These are phyloP conservation scores for Sialis lutaria DNA, from an alignment of 2,888 invertebrate genomes.

Conservation along the genomic window DNA sequence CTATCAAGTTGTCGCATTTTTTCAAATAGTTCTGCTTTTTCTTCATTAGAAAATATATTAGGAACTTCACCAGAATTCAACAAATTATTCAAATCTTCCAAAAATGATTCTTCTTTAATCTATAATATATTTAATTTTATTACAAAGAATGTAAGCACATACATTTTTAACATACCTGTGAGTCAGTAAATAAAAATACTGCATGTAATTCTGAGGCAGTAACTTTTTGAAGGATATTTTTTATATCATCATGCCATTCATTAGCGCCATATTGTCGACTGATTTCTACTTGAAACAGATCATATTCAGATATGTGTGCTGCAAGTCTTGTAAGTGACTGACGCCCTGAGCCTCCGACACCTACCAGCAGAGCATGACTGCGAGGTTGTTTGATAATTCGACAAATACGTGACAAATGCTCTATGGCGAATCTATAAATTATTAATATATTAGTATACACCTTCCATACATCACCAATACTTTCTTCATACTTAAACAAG, in stretches of 20 bases:
- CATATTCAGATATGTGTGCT: conserved; percentile 88
- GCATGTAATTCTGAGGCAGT: conserved; percentile 72
- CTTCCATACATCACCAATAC: neutral
- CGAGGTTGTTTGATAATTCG: conserved; percentile 83
- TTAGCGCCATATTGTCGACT: conserved; percentile 63
- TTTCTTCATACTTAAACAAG: conserved; percentile 47
- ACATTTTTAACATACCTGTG: conserved; percentile 40
- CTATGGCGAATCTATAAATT: conserved; percentile 65
- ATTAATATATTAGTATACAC: neutral
- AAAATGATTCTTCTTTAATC: conserved; percentile 83
- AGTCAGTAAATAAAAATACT: conserved; percentile 81
- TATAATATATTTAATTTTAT: conserved; percentile 18
- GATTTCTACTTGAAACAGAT: conserved; percentile 83
- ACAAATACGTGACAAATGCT: conserved; percentile 81
- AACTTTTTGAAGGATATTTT: conserved; percentile 59
- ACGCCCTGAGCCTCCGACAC: conserved; percentile 85
- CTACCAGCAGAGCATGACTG: conserved; percentile 77
- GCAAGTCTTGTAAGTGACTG: conserved; percentile 81
- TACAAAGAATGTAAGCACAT: neutral
- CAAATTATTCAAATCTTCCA: conserved; percentile 86
- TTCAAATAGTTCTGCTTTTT: conserved; percentile 79
- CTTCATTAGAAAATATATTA: conserved; percentile 70
- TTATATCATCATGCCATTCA: conserved; percentile 89
- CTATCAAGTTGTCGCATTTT: conserved; percentile 85
- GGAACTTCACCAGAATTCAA: conserved; percentile 89